Conservation (phyloP, 2,113 vertebrate genomes). For the Muntiacus muntjak region DNA sequence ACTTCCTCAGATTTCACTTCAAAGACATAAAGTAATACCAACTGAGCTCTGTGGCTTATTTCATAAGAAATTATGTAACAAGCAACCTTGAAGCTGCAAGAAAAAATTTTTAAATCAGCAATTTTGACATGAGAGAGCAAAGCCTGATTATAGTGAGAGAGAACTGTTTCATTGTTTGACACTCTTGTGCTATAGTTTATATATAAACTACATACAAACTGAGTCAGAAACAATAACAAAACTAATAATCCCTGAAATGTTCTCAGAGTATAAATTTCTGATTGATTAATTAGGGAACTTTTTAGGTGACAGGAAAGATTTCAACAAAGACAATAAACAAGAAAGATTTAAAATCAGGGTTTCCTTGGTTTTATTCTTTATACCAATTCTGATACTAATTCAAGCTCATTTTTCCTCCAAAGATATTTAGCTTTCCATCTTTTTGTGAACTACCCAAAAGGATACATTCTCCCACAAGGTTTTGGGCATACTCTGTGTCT, state of each 20-base stretch:
- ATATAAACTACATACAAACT: neutral
- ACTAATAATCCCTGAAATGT: neutral
- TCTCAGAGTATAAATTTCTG: constrained; percentile 21
- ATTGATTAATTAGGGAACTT: neutral
- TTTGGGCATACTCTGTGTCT: neutral
- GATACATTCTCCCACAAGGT: neutral
- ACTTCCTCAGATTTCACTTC: neutral
- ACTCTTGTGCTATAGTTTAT: neutral
- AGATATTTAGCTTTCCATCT: neutral
- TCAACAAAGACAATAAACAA: neutral
- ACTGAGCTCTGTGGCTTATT: neutral
- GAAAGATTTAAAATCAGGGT: neutral
- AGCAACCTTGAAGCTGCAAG: constrained; percentile 53
- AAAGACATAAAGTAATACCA: neutral
- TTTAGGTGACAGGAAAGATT: neutral
- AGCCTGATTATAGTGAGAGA: constrained; percentile 50
- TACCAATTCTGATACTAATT: neutral
- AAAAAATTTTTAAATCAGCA: constrained; percentile 44
- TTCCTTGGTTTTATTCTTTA: neutral
- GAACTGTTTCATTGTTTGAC: constrained; percentile 47
- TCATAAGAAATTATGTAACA: constrained; percentile 60
- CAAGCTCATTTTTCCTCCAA: neutral
- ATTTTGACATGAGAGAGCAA: constrained; percentile 58
- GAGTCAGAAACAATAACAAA: constrained; percentile 21
- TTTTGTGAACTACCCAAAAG: neutral